Conservation (phyloP, 1,140 invertebrate species). For the Orchestia grillus region DNA sequence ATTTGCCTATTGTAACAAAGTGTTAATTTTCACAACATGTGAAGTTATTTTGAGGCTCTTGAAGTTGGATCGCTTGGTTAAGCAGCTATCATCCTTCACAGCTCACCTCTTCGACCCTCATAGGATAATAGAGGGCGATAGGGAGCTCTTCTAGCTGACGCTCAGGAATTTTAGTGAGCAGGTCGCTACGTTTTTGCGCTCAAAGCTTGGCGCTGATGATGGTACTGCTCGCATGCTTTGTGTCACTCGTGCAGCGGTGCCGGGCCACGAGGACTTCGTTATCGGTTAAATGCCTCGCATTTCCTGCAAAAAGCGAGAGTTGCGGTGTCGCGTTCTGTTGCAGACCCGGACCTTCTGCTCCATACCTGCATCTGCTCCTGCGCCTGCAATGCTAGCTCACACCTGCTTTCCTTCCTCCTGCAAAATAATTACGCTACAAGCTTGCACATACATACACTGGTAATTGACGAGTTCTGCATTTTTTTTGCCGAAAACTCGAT, state of each 20-base stretch:
- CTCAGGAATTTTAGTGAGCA: not conserved
- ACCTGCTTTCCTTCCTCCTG: too few relatives aligned
- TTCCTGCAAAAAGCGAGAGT: conserved; percentile 1
- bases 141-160: not conserved
- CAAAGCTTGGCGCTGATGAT: not conserved
- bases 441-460: not conserved
- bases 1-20: too few relatives aligned
- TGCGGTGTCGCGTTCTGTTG: not conserved
- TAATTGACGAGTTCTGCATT: not conserved
- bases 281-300: conserved; percentile 22
- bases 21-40: too few relatives aligned
- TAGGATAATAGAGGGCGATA: not conserved
- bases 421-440: too few relatives aligned
- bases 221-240: not conserved
- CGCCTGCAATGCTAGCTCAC: not conserved
- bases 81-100: not conserved
- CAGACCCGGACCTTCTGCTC: not conserved
- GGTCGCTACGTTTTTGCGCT: not conserved
- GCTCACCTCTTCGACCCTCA: not conserved
- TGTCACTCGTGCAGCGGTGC: not conserved
- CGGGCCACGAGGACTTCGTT: not conserved
- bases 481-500: not conserved
- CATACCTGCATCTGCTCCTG: not conserved
- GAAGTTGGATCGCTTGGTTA: not conserved
- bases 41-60: too few relatives aligned